Base-by-base conservation (phyloP, 2,797 vertebrate genomes). In the Leucoraja ocellata region DNA sequence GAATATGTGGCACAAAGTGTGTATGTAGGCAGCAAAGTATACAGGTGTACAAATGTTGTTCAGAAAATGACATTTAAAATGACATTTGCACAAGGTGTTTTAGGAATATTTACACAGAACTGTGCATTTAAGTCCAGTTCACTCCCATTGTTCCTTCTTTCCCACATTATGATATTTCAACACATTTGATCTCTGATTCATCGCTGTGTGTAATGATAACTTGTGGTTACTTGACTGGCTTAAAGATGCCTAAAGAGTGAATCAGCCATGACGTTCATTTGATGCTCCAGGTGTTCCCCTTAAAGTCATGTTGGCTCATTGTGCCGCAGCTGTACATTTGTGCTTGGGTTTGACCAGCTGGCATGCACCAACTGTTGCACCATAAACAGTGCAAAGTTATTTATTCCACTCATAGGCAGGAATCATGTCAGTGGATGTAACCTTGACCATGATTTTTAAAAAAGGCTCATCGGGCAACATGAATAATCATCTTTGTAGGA, bases 241-340 rank as follows among this genome's bases (percentile, higher is more conserved):
- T 88, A n/a, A 88, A 88, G 63, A 68, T 18, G 71, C 90, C 90
- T 58, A 71, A 54, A 68, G 90, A 46, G 11, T 25, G 68, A 92
- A 76, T 76, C 71, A 92, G 39, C 25, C 58, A 4, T 92, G 90
- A 92, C 5, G 23, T 92, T 28, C 6, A 71, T 54, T 11, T 54
- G 54, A 76, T 28, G 90, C 28, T 92, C 71, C 71, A 92, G 90
- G 90, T 92, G 90, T 76, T 92, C 71, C 58, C 71, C 46, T 92
- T 76, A 76, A 92, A 92, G 25, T 54, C 54, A 74, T 76, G 76
- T 76, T 74, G 71, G 71, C 68, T 76, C 65, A 74, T 76, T 76
- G 73, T 54, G 25, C 23, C 18, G 11, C 90, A 92, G 71, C 90
- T 92, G 90, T 76, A 76, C 32, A 25, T 76, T 76, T 74, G 36